Evolutionary conservation across 1,140 invertebrate species (phyloP).

Genomic region (Drosophila teissieri): DNA sequence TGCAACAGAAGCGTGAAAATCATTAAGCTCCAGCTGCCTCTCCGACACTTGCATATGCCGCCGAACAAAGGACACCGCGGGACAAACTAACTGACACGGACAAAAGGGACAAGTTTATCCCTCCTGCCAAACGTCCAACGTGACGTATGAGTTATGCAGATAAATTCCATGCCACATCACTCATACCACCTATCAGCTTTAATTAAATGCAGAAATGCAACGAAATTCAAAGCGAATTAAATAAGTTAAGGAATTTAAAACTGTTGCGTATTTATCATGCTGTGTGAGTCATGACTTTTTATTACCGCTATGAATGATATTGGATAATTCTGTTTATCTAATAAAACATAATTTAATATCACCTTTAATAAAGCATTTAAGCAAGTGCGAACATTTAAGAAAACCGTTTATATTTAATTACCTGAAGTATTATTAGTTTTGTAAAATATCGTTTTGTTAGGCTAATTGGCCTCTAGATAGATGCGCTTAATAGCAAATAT

Average conservation of each 20-base stretch:
- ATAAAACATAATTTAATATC: no score
- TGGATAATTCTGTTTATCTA: no score
- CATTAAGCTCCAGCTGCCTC: slow-evolving; percentile 72
- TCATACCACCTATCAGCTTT: slow-evolving; percentile 58
- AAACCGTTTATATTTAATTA: no score
- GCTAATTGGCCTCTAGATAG: no score
- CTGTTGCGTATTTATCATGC: no score
- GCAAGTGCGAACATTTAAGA: no score
- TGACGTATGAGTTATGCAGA: slow-evolving; percentile 76
- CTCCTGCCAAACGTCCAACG: slow-evolving; percentile 38
- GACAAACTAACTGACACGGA: slow-evolving; percentile 20
- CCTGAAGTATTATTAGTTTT: no score
- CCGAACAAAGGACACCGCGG: slow-evolving; percentile 17
- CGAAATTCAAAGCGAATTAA: slow-evolving; percentile 28
- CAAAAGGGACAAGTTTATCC: slow-evolving; percentile 31
- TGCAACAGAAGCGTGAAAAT: slow-evolving; percentile 72
- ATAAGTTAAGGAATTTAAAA: background rate
- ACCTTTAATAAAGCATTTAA: no score
- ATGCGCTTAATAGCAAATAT: no score
- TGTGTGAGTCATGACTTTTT: no score
- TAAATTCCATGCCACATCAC: slow-evolving; percentile 67
- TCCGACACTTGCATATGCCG: slow-evolving; percentile 8
- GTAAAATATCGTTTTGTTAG: no score
- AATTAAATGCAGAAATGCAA: slow-evolving; percentile 41
- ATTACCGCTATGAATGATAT: no score